These are phyloP conservation scores for Melierax canorus DNA, from an alignment of 2,113 vertebrate genomes.

Conservation along the genomic window DNA sequence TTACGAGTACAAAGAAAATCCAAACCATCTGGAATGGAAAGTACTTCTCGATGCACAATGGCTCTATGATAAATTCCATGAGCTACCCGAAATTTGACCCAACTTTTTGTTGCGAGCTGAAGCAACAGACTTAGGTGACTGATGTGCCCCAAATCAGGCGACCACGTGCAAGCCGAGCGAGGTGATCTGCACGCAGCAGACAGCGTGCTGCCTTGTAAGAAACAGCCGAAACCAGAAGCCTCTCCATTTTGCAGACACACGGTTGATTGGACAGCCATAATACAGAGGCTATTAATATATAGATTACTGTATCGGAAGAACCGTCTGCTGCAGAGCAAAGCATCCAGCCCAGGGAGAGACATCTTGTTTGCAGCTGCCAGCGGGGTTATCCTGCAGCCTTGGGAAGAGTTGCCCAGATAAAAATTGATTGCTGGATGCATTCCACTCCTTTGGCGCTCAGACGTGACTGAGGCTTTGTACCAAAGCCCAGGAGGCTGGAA, in stretches of 20 bases:
- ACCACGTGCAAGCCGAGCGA: rapidly evolving
- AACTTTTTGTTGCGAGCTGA: background rate
- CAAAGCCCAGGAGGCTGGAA: slow-evolving; percentile 59
- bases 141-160: background rate
- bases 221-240: background rate
- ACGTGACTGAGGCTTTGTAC: slow-evolving; percentile 58
- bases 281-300: background rate
- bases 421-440: slow-evolving; percentile 41
- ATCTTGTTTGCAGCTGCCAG: slow-evolving; percentile 56
- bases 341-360: background rate
- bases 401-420: background rate
- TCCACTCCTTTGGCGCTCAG: slow-evolving; percentile 44
- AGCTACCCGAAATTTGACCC: background rate
- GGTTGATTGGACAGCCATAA: background rate
- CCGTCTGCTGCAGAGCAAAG: background rate
- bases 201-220: background rate
- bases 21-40: slow-evolving; percentile 48
- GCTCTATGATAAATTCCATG: background rate
- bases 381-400: background rate
- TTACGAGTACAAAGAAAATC: background rate
- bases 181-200: background rate
- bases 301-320: background rate
- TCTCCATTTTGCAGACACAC: background rate
- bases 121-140: background rate
- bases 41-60: background rate